phyloP scores from a whole-genome alignment of 2,797 vertebrate species.

The Gambelia wislizenii region DNA sequence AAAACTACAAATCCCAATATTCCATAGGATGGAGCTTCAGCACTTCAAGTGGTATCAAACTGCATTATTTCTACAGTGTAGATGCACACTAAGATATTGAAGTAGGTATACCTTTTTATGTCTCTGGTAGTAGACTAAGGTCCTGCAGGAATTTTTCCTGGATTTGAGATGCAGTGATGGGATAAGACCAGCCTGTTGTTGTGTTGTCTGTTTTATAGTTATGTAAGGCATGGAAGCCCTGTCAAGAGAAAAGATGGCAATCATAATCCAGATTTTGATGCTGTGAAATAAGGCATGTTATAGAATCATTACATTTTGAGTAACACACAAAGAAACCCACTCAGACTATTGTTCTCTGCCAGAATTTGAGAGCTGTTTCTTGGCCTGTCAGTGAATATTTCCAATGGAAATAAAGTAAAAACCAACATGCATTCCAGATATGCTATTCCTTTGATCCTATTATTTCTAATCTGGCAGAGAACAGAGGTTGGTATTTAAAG shows the following conservation, averaged over 20 bases:
- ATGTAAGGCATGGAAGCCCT: background rate
- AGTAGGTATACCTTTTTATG: background rate
- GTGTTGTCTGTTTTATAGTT: background rate
- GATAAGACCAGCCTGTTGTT: background rate
- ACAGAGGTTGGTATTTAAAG: background rate
- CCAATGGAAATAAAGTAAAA: conserved; percentile 49
- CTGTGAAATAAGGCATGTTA: background rate
- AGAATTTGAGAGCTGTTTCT: background rate
- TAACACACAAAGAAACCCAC: background rate
- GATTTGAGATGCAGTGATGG: background rate
- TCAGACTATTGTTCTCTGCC: background rate
- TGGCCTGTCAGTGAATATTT: conserved; percentile 4
- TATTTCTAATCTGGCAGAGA: conserved; percentile 4
- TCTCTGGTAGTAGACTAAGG: background rate
- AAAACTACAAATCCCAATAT: too few relatives aligned
- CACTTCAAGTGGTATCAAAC: too few relatives aligned
- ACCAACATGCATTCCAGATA: conserved; percentile 1
- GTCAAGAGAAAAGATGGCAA: too few relatives aligned
- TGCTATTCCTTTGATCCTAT: background rate
- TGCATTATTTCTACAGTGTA: too few relatives aligned
- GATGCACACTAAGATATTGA: too few relatives aligned
- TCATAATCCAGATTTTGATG: background rate
- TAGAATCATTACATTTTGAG: background rate
- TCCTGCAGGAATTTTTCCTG: background rate
- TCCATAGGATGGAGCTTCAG: too few relatives aligned